Evolutionary conservation across 2,113 vertebrate genomes (phyloP), one percentile per base, ranked within the genome.

Genomic region (Tamias sibiricus): DNA sequence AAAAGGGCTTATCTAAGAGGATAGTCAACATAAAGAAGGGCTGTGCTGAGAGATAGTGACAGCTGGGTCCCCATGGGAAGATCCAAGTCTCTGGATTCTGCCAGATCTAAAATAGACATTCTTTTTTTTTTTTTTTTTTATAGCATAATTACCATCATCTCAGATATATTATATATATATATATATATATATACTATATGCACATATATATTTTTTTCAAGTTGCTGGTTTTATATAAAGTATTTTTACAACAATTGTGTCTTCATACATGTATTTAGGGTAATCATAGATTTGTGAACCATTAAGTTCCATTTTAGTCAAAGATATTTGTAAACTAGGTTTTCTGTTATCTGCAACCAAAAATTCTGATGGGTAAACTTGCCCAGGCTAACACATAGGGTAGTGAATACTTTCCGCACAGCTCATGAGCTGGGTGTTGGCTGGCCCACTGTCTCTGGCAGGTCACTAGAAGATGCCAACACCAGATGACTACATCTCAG

Each of bases 261-360:
- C n/a, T n/a, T n/a, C n/a, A n/a, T n/a, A n/a, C n/a, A n/a, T n/a
- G n/a, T n/a, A n/a, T n/a, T n/a, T n/a, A n/a, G n/a, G n/a, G n/a
- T n/a, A n/a, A n/a, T n/a, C n/a, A n/a, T n/a, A n/a, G n/a, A 42
- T 12, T 26, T 74, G 19, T 71, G 69, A 87, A 80, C 84, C 20
- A 87, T 9, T 35, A 49, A 68, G 57, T 54, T 81, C 59, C n/a
- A 90, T 44, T 72, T 95, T 71, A 84, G 59, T 40, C 35, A 52
- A 77, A 49, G 16, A 40, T 75, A 79, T 14, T 49, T 77, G 19
- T n/a, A n/a, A 85, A 79, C 24, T 92, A 54, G 20, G 42, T 83
- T 95, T 91, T 80, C 37, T 69, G 10, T 44, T 79, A 88, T 62
- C 91, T 89, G 35, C 32, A 83, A 92, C 8, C n/a, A 92, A 95